Conservation (phyloP, 2,113 vertebrate genomes). For the Ictidomys tridecemlineatus region DNA sequence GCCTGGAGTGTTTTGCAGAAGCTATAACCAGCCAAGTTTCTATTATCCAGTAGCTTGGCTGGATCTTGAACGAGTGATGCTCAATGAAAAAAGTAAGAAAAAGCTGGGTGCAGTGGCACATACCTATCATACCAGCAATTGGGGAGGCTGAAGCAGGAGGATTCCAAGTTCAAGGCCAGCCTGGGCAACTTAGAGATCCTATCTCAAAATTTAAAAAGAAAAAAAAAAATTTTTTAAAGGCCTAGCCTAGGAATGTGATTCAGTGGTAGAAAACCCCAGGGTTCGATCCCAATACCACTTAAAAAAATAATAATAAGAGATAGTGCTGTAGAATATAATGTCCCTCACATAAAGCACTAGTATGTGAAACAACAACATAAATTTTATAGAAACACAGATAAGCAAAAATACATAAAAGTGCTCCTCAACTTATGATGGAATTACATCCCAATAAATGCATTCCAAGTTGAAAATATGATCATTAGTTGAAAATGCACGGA, state of each 20-base stretch:
- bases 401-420: not conserved
- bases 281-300: no score
- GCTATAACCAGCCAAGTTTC: not conserved
- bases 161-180: no score
- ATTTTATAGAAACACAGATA: not conserved
- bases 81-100: not conserved
- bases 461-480: not conserved
- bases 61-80: not conserved
- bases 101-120: not conserved
- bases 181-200: no score
- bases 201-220: no score
- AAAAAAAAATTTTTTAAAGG: no score
- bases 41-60: not conserved
- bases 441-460: not conserved
- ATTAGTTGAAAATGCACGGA: not conserved
- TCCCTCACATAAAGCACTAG: not conserved
- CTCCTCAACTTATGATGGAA: not conserved
- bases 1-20: not conserved
- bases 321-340: not conserved
- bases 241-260: no score
- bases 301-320: not conserved
- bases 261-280: no score
- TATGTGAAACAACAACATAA: not conserved
- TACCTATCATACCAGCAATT: no score
- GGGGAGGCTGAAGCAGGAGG: no score